These are phyloP conservation scores for Ethmia dodecea DNA, from an alignment of 2,888 invertebrate genomes.

Conservation along the genomic window DNA sequence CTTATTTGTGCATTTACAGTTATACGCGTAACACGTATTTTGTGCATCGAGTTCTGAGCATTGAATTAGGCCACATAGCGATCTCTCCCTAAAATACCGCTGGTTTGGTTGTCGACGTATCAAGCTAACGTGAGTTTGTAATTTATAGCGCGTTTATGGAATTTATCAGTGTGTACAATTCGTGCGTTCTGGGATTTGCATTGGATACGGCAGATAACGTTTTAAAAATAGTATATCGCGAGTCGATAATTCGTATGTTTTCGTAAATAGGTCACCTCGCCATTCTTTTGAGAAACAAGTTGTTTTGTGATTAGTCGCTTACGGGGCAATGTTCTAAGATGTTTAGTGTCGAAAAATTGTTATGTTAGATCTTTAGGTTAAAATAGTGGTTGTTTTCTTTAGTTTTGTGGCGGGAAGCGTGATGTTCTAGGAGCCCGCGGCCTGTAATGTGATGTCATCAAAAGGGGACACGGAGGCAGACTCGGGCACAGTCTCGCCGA, in stretches of 20 bases:
- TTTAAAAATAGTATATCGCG: conserved; percentile 52
- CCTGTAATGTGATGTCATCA: conserved; percentile 76
- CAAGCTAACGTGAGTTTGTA: conserved; percentile 69
- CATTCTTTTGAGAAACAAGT: conserved; percentile 64
- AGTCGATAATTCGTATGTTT: conserved; percentile 73
- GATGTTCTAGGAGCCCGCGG: conserved; percentile 67
- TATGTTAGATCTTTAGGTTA: conserved; percentile 19
- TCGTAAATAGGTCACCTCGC: conserved; percentile 78
- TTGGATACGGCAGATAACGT: conserved; percentile 43
- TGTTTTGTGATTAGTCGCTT: conserved; percentile 45
- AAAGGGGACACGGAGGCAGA: conserved; percentile 78
- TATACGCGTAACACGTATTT: conserved; percentile 77
- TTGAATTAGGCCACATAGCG: conserved; percentile 79
- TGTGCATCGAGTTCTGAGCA: conserved; percentile 75
- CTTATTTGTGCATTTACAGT: conserved; percentile 74
- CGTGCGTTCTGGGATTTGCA: conserved; percentile 29
- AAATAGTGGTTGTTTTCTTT: conserved; percentile 31
- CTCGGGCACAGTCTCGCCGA: conserved; percentile 74
- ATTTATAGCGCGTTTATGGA: conserved; percentile 37
- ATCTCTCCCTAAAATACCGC: conserved; percentile 79
- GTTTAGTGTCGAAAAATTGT: conserved; percentile 14
- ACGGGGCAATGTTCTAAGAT: conserved; percentile 24
- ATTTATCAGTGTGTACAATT: conserved; percentile 25
- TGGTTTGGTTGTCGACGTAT: conserved; percentile 78
- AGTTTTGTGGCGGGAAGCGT: conserved; percentile 69